phyloP scores from a whole-genome alignment of 2,888 invertebrate species.

The Scaptomyza polygonia region DNA sequence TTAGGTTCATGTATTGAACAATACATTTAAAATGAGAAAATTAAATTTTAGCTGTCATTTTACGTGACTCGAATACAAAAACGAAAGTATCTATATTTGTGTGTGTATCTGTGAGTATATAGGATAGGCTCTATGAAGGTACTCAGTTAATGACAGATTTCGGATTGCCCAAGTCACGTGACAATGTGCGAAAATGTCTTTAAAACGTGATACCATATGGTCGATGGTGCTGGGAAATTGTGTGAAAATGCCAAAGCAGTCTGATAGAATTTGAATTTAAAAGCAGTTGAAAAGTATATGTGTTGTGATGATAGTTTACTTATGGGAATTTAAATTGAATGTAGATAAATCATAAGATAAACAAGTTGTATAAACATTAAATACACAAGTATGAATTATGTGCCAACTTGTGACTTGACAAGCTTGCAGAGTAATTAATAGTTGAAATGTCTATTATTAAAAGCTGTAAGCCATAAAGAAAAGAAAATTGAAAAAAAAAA shows the following conservation, averaged over 20 bases:
- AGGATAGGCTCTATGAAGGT: slow-evolving; percentile 6
- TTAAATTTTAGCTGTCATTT: slow-evolving; percentile 66
- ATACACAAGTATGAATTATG: not conserved
- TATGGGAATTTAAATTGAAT: slow-evolving; percentile 7
- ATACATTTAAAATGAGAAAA: slow-evolving; percentile 58
- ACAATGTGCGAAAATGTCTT: slow-evolving; percentile 60
- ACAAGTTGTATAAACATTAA: not conserved
- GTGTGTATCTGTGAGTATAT: not conserved
- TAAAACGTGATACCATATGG: slow-evolving; percentile 27
- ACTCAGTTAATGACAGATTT: slow-evolving; percentile 22
- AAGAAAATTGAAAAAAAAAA: not conserved
- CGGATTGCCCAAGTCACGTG: slow-evolving; percentile 43
- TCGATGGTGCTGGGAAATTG: not conserved
- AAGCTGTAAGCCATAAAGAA: not conserved
- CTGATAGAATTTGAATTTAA: slow-evolving; percentile 3
- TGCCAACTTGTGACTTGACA: not conserved
- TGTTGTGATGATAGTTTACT: not conserved
- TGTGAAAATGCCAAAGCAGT: slow-evolving; percentile 5
- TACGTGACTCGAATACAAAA: slow-evolving; percentile 57
- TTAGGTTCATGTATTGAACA: slow-evolving; percentile 57
- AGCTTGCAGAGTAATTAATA: not conserved
- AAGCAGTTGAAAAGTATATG: slow-evolving; percentile 1
- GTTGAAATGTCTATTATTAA: not conserved
- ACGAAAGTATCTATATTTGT: slow-evolving; percentile 1
- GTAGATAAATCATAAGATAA: not conserved